phyloP scores from a whole-genome alignment of 2,888 invertebrate genomes.

The Esperia sulphurella region DNA sequence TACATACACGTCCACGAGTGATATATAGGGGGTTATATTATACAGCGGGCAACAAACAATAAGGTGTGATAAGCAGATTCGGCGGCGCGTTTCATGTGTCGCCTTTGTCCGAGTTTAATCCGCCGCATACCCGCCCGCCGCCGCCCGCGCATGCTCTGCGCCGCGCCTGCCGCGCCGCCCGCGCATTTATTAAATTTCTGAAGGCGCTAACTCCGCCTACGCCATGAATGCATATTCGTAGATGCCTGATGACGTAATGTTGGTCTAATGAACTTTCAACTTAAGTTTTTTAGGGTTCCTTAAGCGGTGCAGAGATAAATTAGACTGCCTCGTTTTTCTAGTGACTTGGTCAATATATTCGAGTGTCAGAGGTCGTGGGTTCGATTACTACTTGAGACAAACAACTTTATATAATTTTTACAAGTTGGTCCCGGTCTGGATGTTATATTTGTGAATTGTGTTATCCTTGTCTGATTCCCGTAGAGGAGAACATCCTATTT shows the following conservation, averaged over 20 bases:
- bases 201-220: slow-evolving; percentile 28
- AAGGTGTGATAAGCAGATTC: slow-evolving; percentile 70
- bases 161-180: slow-evolving; percentile 5
- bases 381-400: too few relatives aligned
- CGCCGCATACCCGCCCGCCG: slow-evolving; percentile 40
- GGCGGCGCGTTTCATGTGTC: slow-evolving; percentile 69
- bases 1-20: slow-evolving; percentile 51
- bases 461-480: too few relatives aligned
- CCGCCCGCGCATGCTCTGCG: slow-evolving; percentile 21
- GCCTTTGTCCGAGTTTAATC: slow-evolving; percentile 70
- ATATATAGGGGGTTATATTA: slow-evolving; percentile 67
- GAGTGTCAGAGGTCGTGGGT: too few relatives aligned
- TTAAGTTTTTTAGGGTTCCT: not conserved
- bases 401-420: too few relatives aligned
- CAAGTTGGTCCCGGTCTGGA: too few relatives aligned
- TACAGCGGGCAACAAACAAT: slow-evolving; percentile 64
- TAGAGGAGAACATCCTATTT: too few relatives aligned
- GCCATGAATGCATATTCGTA: slow-evolving; percentile 3
- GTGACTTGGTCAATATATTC: too few relatives aligned
- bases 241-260: not conserved
- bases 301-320: not conserved
- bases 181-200: not conserved
- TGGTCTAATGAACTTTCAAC: slow-evolving; percentile 2
- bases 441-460: too few relatives aligned
- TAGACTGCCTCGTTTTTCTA: too few relatives aligned